Evolutionary conservation across 2,113 vertebrate species (phyloP).

Genomic region (Agelaius tricolor): DNA sequence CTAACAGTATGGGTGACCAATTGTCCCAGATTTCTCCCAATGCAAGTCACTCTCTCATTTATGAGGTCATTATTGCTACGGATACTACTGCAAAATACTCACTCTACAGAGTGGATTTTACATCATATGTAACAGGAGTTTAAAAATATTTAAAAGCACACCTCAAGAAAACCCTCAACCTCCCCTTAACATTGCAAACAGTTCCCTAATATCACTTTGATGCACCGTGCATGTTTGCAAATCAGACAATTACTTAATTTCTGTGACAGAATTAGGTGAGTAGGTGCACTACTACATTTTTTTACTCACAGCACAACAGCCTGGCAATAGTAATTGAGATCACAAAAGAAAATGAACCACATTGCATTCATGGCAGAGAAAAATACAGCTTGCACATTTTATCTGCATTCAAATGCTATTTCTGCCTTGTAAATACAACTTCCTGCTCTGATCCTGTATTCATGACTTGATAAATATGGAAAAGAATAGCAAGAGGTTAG

Average conservation of each 20-base stretch:
- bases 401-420: background rate
- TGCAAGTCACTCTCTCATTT: background rate
- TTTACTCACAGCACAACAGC: background rate
- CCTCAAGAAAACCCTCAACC: background rate
- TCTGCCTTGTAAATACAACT: background rate
- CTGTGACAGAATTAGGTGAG: background rate
- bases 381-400: background rate
- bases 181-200: background rate
- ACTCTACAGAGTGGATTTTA: background rate
- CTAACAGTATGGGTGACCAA: rapidly evolving
- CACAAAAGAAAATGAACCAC: background rate
- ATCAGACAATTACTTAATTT: background rate
- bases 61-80: background rate
- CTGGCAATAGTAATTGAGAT: background rate
- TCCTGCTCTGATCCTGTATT: background rate
- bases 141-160: background rate
- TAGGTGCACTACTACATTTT: background rate
- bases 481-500: background rate
- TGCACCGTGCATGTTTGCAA: background rate
- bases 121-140: background rate
- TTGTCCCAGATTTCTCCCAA: background rate
- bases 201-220: background rate
- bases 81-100: background rate
- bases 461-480: background rate
- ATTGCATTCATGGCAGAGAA: background rate